Conservation (phyloP, 2,113 vertebrate species). For the Hippocampus mohnikei region DNA sequence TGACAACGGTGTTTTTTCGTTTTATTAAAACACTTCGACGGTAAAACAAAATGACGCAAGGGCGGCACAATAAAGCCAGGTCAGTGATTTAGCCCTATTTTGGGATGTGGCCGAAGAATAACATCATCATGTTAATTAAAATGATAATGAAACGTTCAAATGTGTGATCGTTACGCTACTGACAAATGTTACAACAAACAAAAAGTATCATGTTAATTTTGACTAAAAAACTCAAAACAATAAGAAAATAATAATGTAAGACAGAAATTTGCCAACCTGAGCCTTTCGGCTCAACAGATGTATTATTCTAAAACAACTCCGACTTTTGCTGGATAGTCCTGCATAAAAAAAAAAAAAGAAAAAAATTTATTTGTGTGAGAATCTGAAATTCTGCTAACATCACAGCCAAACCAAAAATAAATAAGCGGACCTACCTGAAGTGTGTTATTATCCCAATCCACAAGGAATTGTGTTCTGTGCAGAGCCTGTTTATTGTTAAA, state of each 20-base stretch:
- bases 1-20: no score
- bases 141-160: not conserved
- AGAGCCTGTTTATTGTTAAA: slow-evolving; percentile 49
- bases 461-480: slow-evolving; percentile 38
- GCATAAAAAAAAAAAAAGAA: not conserved
- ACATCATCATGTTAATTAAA: not conserved
- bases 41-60: not conserved
- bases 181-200: not conserved
- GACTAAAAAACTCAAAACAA: not conserved
- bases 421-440: slow-evolving; percentile 52
- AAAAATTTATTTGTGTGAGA: no score
- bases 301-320: not conserved
- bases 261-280: not conserved
- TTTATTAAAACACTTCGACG: not conserved
- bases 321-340: not conserved
- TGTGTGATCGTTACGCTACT: not conserved
- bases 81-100: not conserved
- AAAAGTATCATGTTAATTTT: not conserved
- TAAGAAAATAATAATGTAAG: not conserved
- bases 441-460: slow-evolving; percentile 52
- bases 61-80: not conserved
- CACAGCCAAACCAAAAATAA: slow-evolving; percentile 2
- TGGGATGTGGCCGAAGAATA: not conserved
- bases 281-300: not conserved
- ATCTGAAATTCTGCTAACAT: not conserved